Percentiles rank a stretch among this genome's conserved stretches.
Evolutionary conservation across 2,797 vertebrate species (phyloP).

Genomic region (Merluccius polli): DNA sequence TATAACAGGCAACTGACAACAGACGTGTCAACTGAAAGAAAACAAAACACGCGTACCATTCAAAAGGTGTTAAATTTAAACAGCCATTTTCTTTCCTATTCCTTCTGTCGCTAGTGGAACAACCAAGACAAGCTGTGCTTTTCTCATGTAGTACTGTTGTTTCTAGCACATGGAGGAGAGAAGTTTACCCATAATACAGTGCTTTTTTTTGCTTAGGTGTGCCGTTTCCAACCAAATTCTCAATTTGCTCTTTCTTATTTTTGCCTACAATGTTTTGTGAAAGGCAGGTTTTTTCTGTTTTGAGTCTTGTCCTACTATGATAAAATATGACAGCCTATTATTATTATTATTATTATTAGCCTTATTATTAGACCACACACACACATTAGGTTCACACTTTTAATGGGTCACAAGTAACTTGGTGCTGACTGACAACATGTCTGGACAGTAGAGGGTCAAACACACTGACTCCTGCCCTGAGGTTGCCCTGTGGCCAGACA

Average conservation of each 20-base stretch:
- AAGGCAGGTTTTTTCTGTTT: no score
- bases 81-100: background rate
- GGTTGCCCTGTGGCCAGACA: conserved; percentile 8
- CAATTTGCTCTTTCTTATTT: no score
- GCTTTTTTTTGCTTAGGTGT: no score
- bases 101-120: background rate
- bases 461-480: conserved; percentile 16
- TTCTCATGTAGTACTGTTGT: no score
- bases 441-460: conserved; percentile 21
- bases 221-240: no score
- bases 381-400: background rate
- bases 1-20: background rate
- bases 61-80: background rate
- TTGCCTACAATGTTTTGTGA: no score
- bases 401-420: conserved; percentile 4
- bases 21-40: background rate
- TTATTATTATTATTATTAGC: no score
- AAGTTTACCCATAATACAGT: no score
- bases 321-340: background rate
- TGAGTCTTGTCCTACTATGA: background rate
- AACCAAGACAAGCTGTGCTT: no score
- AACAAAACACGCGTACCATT: background rate
- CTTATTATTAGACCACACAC: background rate
- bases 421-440: conserved; percentile 21
- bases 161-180: no score